Evolutionary conservation across 1,140 invertebrate species (phyloP).

Genomic region (Drosophila subobscura): DNA sequence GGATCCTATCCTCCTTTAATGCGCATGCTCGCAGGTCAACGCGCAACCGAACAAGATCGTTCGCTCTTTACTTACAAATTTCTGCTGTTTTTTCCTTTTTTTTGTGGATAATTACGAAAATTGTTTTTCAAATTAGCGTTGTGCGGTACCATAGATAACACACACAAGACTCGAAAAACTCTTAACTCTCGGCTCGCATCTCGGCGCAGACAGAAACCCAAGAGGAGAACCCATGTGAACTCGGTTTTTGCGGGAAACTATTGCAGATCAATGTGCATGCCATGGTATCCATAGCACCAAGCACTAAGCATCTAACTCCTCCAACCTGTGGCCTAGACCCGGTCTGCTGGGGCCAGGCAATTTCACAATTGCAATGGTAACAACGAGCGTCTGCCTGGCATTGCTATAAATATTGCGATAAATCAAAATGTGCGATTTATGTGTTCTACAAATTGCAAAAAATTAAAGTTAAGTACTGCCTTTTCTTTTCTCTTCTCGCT

Average conservation of each 20-base stretch:
- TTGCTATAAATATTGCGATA: conserved; percentile 82
- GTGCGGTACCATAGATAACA: conserved; percentile 81
- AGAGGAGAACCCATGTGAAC: conserved; percentile 59
- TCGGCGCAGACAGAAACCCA: conserved; percentile 41
- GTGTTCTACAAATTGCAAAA: conserved; percentile 82
- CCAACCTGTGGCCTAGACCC: conserved; percentile 12
- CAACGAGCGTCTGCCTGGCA: conserved; percentile 72
- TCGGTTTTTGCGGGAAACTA: conserved; percentile 27
- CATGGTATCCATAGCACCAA: conserved; percentile 9
- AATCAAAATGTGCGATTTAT: conserved; percentile 82
- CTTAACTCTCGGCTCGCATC: conserved; percentile 76
- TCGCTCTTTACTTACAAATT: conserved; percentile 52
- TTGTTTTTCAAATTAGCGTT: conserved; percentile 83
- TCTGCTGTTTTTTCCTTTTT: conserved; percentile 33
- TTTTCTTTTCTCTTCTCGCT: conserved; percentile 38
- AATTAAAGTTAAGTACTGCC: conserved; percentile 81
- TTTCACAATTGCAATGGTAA: conserved; percentile 82
- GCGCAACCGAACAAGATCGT: conserved; percentile 80
- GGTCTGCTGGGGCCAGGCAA: conserved; percentile 46
- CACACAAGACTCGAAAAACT: conserved; percentile 46
- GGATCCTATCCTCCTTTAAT: conserved; percentile 72
- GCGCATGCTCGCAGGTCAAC: conserved; percentile 78
- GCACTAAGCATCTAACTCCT: conserved; percentile 40
- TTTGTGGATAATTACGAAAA: conserved; percentile 82
- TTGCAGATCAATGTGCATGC: conserved; percentile 38